A percentile compares a stretch with the other conserved stretches of the same genome.
Conservation (phyloP, 2,113 vertebrate genomes). For the Pluvialis apricaria region DNA sequence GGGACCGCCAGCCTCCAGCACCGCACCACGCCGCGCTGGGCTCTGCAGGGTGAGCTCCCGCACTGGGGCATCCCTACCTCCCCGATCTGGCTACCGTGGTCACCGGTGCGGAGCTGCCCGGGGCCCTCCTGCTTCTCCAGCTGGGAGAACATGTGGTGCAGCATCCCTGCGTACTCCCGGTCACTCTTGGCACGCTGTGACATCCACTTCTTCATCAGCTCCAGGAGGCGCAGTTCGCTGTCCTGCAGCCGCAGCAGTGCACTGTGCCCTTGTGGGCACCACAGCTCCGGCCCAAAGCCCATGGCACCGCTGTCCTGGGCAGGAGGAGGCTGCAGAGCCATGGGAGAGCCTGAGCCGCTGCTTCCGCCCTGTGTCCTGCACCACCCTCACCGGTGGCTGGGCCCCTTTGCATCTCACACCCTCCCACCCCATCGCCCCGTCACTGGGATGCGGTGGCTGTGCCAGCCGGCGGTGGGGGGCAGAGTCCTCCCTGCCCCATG, state of each 20-base stretch:
- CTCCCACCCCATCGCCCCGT: background rate
- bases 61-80: background rate
- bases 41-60: accelerated
- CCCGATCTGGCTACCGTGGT: slow-evolving; percentile 65
- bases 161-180: slow-evolving; percentile 86
- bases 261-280: slow-evolving; percentile 83
- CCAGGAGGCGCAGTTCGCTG: slow-evolving; percentile 89
- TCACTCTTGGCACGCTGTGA: slow-evolving; percentile 90
- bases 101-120: slow-evolving; percentile 53
- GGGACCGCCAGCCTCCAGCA: accelerated
- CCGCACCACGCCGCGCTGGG: accelerated
- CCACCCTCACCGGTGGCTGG: accelerated
- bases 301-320: slow-evolving; percentile 18
- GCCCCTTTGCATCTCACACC: background rate
- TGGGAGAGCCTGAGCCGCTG: background rate
- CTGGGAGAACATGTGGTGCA: slow-evolving; percentile 86
- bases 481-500: accelerated
- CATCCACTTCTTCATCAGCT: slow-evolving; percentile 96
- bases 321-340: background rate
- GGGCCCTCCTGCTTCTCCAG: slow-evolving; percentile 81
- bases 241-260: slow-evolving; percentile 88
- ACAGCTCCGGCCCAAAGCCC: slow-evolving; percentile 88
- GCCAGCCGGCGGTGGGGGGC: accelerated
- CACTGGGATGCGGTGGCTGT: accelerated
- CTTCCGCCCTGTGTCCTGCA: background rate